A percentile compares a stretch with the other conserved stretches of the same genome.
phyloP scores from a whole-genome alignment of 2,113 vertebrate genomes.

The Pomatostomus ruficeps region DNA sequence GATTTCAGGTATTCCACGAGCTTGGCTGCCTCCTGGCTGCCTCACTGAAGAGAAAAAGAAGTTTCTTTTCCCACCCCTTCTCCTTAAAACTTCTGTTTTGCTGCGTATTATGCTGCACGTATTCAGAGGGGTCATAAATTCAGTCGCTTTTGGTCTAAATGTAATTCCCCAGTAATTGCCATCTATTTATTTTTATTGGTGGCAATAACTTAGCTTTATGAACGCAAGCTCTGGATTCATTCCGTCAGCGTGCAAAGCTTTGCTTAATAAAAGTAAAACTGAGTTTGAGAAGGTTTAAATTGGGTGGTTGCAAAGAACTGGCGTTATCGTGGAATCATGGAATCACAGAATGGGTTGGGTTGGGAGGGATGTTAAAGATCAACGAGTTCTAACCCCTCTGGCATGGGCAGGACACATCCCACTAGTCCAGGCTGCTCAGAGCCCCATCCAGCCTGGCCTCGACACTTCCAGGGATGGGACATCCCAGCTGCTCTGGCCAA shows the following conservation, averaged over 20 bases:
- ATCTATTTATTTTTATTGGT: constrained; percentile 36
- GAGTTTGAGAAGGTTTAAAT: neutral
- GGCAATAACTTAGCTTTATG: neutral
- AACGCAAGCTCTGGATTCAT: neutral
- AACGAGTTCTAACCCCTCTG: neutral
- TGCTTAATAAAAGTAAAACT: neutral
- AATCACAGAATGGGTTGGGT: neutral
- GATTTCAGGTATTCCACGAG: neutral
- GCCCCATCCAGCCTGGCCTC: neutral
- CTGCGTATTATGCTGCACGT: neutral
- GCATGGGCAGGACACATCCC: neutral
- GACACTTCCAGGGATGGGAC: neutral
- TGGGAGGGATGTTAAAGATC: neutral
- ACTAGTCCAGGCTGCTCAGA: neutral
- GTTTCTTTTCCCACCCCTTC: neutral
- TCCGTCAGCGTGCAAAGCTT: neutral
- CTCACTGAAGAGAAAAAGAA: neutral
- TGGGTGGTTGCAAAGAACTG: neutral
- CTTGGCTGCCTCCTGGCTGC: neutral
- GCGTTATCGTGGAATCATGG: neutral
- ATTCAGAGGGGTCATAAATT: neutral
- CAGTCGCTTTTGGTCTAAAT: neutral
- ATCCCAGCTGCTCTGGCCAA: neutral
- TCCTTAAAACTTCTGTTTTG: neutral
- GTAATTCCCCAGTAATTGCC: constrained; percentile 22